A percentile compares a stretch with the other conserved stretches of the same genome.
These are phyloP conservation scores for Cataglyphis albicans DNA, from an alignment of 2,888 invertebrate species.

Conservation along the genomic window DNA sequence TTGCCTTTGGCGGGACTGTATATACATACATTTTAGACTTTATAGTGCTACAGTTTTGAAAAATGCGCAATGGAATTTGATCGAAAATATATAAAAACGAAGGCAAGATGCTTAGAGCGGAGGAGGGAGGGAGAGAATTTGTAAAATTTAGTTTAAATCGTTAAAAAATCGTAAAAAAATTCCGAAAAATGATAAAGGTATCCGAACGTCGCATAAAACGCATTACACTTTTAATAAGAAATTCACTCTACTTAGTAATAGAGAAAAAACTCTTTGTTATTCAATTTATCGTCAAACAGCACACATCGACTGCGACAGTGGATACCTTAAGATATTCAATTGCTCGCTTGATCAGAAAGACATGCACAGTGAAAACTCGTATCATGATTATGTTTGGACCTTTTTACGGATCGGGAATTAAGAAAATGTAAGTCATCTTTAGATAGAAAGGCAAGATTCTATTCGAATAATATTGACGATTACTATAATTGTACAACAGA, in stretches of 20 bases:
- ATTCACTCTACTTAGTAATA: conserved; percentile 96
- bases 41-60: conserved; percentile 41
- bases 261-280: conserved; percentile 97
- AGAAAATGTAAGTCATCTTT: neutral
- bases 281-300: conserved; percentile 99
- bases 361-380: conserved; percentile 99
- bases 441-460: conserved; percentile 31
- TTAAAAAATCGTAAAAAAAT: conserved; percentile 93
- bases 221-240: conserved; percentile 97
- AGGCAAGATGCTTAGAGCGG: conserved; percentile 60
- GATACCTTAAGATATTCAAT: conserved; percentile 95
- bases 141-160: conserved; percentile 96
- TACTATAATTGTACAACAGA: conserved; percentile 77
- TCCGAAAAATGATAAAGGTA: conserved; percentile 98
- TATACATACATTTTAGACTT: conserved; percentile 77
- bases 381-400: conserved; percentile 98
- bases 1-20: conserved; percentile 72
- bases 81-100: conserved; percentile 47
- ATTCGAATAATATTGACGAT: conserved; percentile 76
- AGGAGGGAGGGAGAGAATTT: conserved; percentile 88
- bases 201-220: conserved; percentile 97
- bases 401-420: neutral
- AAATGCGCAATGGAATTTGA: conserved; percentile 59
- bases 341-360: conserved; percentile 96
- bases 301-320: conserved; percentile 99